Conservation (phyloP, 2,888 invertebrate genomes). For the Empis livida region DNA sequence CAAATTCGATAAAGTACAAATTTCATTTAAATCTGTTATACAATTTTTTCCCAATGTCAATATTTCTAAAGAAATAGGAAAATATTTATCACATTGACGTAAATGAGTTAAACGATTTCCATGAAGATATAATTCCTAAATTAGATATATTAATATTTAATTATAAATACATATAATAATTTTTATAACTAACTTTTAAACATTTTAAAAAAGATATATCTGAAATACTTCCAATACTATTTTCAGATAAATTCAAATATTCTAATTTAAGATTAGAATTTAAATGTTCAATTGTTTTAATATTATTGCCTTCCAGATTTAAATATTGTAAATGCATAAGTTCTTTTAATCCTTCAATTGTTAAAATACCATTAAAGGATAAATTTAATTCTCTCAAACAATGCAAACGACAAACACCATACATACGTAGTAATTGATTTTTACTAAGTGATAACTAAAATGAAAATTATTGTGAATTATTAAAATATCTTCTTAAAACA, state of each 20-base stretch:
- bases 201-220: slow-evolving; percentile 72
- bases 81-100: slow-evolving; percentile 66
- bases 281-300: slow-evolving; percentile 85
- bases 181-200: slow-evolving; percentile 55
- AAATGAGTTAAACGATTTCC: slow-evolving; percentile 75
- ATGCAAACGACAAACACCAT: slow-evolving; percentile 67
- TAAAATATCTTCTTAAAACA: too few relatives aligned
- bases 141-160: slow-evolving; percentile 8
- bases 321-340: slow-evolving; percentile 66
- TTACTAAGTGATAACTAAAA: slow-evolving; percentile 70
- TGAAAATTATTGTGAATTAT: slow-evolving; percentile 8
- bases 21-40: slow-evolving; percentile 73
- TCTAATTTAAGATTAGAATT: slow-evolving; percentile 69
- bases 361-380: slow-evolving; percentile 75
- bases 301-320: slow-evolving; percentile 77
- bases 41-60: slow-evolving; percentile 72
- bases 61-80: slow-evolving; percentile 60
- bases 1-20: slow-evolving; percentile 67
- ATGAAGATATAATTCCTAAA: slow-evolving; percentile 69
- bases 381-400: slow-evolving; percentile 70
- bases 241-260: slow-evolving; percentile 78
- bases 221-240: slow-evolving; percentile 70
- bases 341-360: slow-evolving; percentile 81
- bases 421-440: slow-evolving; percentile 79
- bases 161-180: slow-evolving; percentile 13